Conservation (phyloP, 2,797 vertebrate species). For the Mus minutoides region DNA sequence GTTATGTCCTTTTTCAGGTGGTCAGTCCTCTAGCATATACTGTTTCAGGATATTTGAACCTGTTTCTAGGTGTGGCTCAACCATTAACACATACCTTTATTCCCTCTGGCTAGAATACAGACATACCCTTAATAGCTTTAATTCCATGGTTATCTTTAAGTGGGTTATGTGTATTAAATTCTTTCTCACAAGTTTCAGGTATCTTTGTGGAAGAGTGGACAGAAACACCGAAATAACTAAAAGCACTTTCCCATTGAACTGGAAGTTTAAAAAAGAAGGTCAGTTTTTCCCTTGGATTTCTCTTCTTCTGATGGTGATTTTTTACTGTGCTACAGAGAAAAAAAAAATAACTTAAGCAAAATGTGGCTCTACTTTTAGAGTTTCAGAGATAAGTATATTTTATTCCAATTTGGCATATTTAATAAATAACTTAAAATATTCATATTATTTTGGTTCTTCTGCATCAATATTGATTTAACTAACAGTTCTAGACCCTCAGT, state of each 20-base stretch:
- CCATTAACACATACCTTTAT: background rate
- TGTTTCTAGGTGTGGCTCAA: background rate
- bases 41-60: background rate
- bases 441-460: background rate
- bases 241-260: background rate
- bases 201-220: background rate
- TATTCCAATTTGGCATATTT: background rate
- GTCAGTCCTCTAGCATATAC: background rate
- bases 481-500: background rate
- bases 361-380: background rate
- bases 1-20: background rate
- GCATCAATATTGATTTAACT: background rate
- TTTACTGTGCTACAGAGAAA: background rate
- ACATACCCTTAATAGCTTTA: background rate
- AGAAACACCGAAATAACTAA: background rate
- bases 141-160: background rate
- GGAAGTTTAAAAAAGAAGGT: background rate
- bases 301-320: slow-evolving; percentile 19
- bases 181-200: background rate
- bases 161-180: background rate
- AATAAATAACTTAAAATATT: background rate
- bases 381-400: background rate
- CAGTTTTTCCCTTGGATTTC: background rate
- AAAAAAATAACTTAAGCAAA: background rate
- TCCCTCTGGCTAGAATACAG: background rate